These are phyloP conservation scores for Pachyseris speciosa DNA, from an alignment of 64 coral and sea anemone genomes.

Conservation along the genomic window DNA sequence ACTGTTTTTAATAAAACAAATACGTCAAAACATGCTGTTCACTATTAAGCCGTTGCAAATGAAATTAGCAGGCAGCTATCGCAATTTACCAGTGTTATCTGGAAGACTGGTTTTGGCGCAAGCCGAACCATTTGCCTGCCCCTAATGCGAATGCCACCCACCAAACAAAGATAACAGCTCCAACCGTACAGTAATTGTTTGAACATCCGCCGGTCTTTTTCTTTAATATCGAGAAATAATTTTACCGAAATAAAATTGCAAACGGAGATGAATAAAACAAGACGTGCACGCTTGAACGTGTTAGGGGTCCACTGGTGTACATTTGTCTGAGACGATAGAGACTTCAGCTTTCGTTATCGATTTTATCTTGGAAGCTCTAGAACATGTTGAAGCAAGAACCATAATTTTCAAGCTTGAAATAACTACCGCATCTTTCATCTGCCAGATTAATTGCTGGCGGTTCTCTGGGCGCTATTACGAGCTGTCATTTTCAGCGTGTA, in stretches of 20 bases:
- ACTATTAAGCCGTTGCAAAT: background rate
- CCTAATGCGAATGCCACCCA: slow-evolving; percentile 58
- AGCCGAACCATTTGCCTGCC: slow-evolving; percentile 26
- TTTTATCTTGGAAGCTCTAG: slow-evolving; percentile 2
- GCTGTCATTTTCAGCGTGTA: slow-evolving; percentile 46
- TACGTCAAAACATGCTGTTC: background rate
- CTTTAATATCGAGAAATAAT: slow-evolving; percentile 3
- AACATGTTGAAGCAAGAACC: background rate
- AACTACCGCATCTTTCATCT: slow-evolving; percentile 7
- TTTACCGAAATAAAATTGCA: slow-evolving; percentile 13
- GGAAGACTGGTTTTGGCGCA: background rate
- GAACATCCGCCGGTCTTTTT: slow-evolving; percentile 39
- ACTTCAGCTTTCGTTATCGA: background rate
- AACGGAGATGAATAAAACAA: background rate
- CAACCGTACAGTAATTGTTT: slow-evolving; percentile 30
- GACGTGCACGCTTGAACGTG: background rate
- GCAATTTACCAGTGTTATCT: slow-evolving; percentile 22
- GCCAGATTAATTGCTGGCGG: slow-evolving; percentile 38
- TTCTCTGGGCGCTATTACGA: background rate
- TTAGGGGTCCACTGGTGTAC: background rate
- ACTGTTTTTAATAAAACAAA: background rate
- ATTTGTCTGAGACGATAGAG: slow-evolving; percentile 18
- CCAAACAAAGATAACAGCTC: slow-evolving; percentile 39
- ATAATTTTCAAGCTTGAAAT: background rate
- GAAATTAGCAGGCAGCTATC: background rate